These are phyloP conservation scores for Poecilia velifera DNA, from an alignment of 2,797 vertebrate genomes.

Conservation along the genomic window DNA sequence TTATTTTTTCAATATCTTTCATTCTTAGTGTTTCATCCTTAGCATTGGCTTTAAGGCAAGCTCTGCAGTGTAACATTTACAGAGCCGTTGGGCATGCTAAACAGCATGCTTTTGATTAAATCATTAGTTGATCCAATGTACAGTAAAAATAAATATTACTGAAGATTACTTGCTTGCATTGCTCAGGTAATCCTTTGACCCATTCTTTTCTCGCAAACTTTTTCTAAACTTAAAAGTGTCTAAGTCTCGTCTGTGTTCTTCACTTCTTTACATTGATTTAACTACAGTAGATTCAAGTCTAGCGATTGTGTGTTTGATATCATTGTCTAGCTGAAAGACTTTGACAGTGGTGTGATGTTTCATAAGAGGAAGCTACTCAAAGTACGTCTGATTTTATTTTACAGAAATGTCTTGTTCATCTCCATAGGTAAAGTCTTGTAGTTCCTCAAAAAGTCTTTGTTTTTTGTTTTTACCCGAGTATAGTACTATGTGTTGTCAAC, in stretches of 20 bases:
- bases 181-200: background rate
- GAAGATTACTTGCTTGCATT: background rate
- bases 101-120: background rate
- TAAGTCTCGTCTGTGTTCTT: background rate
- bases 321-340: background rate
- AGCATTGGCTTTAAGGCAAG: background rate
- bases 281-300: background rate
- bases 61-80: background rate
- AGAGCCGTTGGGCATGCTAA: background rate
- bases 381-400: background rate
- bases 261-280: background rate
- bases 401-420: background rate
- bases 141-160: background rate
- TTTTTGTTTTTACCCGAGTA: background rate
- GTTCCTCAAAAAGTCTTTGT: background rate
- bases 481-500: background rate
- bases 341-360: background rate
- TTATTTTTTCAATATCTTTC: background rate
- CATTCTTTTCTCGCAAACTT: background rate
- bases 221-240: background rate
- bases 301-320: background rate
- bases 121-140: background rate
- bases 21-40: background rate
- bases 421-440: background rate
- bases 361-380: background rate